Conservation (phyloP, 92 coral and sea anemone genomes). For the Isaurus tuberculatus region DNA sequence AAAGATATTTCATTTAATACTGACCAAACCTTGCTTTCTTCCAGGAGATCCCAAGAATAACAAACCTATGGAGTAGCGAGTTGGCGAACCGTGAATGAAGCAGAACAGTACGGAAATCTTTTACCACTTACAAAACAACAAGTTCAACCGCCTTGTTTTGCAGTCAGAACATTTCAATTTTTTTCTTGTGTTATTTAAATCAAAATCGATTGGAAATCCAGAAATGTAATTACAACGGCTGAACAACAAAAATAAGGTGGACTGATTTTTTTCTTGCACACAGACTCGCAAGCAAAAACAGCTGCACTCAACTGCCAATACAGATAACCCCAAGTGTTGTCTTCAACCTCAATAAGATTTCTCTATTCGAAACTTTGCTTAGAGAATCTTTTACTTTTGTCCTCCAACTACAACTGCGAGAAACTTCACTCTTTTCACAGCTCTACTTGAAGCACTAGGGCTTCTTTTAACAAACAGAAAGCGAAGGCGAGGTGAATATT, state of each 20-base stretch:
- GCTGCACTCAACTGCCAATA: constrained; percentile 36
- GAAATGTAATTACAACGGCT: constrained; percentile 39
- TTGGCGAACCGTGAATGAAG: not conserved
- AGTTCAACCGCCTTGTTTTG: constrained; percentile 22
- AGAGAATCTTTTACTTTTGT: not conserved
- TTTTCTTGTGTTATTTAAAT: constrained; percentile 16
- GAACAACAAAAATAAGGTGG: constrained; percentile 42
- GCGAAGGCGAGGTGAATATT: constrained; percentile 74
- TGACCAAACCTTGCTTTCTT: constrained; percentile 9
- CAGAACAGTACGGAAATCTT: not conserved
- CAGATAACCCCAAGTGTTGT: not conserved
- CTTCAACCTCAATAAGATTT: not conserved
- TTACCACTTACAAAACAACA: not conserved
- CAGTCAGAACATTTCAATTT: constrained; percentile 16
- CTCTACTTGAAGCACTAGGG: constrained; percentile 75
- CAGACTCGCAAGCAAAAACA: not conserved
- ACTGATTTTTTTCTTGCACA: constrained; percentile 12
- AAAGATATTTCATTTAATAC: not conserved
- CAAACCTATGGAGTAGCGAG: not conserved
- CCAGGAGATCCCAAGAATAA: constrained; percentile 36
- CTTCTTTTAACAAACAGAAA: constrained; percentile 77
- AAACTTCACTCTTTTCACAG: constrained; percentile 20
- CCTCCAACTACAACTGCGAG: not conserved
- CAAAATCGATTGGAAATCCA: constrained; percentile 46
- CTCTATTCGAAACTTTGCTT: not conserved